Evolutionary conservation across 2,113 vertebrate genomes (phyloP).

Genomic region (Tragelaphus scriptus): DNA sequence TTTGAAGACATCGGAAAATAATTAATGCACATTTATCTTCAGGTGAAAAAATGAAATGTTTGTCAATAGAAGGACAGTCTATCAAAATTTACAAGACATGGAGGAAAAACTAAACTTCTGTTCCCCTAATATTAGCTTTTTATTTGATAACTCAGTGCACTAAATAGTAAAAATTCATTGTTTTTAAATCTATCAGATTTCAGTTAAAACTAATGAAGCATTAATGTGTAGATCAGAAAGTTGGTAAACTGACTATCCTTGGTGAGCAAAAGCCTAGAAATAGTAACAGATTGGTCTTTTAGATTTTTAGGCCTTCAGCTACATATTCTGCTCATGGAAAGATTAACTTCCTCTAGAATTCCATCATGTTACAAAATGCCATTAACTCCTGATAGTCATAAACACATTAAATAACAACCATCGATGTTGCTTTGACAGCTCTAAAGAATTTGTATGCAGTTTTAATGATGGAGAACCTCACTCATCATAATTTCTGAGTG

Average conservation of each 20-base stretch:
- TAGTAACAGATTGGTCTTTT: neutral
- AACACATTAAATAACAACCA: conserved; percentile 73
- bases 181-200: conserved; percentile 43
- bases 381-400: conserved; percentile 68
- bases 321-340: conserved; percentile 6
- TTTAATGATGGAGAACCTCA: conserved; percentile 74
- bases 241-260: neutral
- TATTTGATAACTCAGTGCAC: neutral
- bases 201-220: conserved; percentile 3
- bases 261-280: conserved; percentile 26
- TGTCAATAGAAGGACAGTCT: neutral
- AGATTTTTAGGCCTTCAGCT: conserved; percentile 26
- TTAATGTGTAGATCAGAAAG: conserved; percentile 19
- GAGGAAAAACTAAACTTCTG: neutral
- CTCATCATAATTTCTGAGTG: conserved; percentile 66
- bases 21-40: neutral
- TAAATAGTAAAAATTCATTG: conserved; percentile 12
- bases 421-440: conserved; percentile 63
- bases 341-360: conserved; percentile 70
- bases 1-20: neutral
- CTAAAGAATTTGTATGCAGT: conserved; percentile 71
- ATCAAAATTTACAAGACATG: neutral
- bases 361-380: conserved; percentile 48
- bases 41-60: neutral
- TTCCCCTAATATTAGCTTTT: conserved; percentile 28